Evolutionary conservation across 2,797 vertebrate genomes (phyloP).

Genomic region (Catharus ustulatus): DNA sequence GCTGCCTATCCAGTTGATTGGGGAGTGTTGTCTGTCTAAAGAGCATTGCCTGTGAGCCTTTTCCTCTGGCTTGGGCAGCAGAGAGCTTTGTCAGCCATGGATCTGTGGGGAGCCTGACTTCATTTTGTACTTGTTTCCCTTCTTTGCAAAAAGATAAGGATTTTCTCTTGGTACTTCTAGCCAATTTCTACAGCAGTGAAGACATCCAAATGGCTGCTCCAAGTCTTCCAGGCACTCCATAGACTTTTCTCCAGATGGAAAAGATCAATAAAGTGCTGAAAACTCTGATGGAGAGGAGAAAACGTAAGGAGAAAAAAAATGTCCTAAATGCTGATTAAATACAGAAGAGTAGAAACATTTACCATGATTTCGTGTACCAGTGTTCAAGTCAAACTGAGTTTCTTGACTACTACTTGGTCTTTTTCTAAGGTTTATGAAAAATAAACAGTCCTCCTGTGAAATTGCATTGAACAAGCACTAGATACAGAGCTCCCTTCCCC

Average conservation of each 20-base stretch:
- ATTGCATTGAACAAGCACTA: constrained; percentile 23
- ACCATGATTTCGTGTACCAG: neutral
- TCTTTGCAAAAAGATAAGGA: neutral
- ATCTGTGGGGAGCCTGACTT: neutral
- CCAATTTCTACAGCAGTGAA: neutral
- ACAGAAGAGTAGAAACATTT: neutral
- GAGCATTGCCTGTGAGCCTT: neutral
- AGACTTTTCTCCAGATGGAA: neutral
- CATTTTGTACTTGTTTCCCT: neutral
- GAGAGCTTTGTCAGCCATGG: neutral
- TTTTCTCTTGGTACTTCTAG: neutral
- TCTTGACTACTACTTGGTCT: constrained; percentile 11
- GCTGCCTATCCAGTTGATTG: neutral
- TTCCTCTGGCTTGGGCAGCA: neutral
- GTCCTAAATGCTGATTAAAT: neutral
- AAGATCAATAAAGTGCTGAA: constrained; percentile 6
- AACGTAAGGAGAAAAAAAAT: neutral
- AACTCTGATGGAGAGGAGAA: neutral
- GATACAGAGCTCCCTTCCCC: constrained; percentile 56
- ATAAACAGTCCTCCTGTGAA: constrained; percentile 29
- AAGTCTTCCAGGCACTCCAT: neutral
- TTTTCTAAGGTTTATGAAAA: constrained; percentile 38
- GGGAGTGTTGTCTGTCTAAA: neutral
- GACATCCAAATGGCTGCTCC: neutral
- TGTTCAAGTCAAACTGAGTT: neutral